These are phyloP conservation scores for Psix sp. DNA, from an alignment of 1,140 invertebrate species.

Conservation along the genomic window DNA sequence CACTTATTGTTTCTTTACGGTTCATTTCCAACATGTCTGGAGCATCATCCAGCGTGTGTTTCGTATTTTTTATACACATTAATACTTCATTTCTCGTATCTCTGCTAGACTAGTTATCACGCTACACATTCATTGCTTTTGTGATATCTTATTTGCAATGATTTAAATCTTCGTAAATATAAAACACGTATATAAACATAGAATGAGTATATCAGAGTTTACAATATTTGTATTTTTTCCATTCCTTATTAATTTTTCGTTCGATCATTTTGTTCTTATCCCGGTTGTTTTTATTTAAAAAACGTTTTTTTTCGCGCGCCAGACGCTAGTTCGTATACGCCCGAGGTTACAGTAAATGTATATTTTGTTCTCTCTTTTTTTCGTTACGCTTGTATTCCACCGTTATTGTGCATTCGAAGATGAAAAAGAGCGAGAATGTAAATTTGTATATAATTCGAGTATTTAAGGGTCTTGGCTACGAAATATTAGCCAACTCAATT, in stretches of 20 bases:
- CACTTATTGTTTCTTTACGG: slow-evolving; percentile 42
- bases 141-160: slow-evolving; percentile 61
- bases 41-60: slow-evolving; percentile 15
- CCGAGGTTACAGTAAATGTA: slow-evolving; percentile 30
- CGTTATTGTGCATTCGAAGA: slow-evolving; percentile 28
- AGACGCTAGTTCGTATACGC: slow-evolving; percentile 47
- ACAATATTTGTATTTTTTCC: slow-evolving; percentile 68
- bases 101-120: slow-evolving; percentile 62
- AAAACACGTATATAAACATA: slow-evolving; percentile 78
- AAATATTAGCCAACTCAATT: slow-evolving; percentile 30
- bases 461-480: slow-evolving; percentile 58
- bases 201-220: slow-evolving; percentile 76
- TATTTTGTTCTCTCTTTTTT: slow-evolving; percentile 8
- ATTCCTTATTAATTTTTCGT: slow-evolving; percentile 13
- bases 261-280: slow-evolving; percentile 8
- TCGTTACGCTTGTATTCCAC: slow-evolving; percentile 26
- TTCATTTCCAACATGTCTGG: slow-evolving; percentile 44
- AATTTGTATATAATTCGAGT: slow-evolving; percentile 41
- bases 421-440: slow-evolving; percentile 45
- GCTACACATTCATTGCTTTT: slow-evolving; percentile 68
- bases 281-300: slow-evolving; percentile 65
- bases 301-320: slow-evolving; percentile 62
- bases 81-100: slow-evolving; percentile 51
- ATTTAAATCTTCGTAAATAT: slow-evolving; percentile 72
- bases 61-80: slow-evolving; percentile 50